A percentile compares a stretch with the other conserved stretches of the same genome.
Conservation (phyloP, 2,113 vertebrate species). For the Zapus hudsonius region DNA sequence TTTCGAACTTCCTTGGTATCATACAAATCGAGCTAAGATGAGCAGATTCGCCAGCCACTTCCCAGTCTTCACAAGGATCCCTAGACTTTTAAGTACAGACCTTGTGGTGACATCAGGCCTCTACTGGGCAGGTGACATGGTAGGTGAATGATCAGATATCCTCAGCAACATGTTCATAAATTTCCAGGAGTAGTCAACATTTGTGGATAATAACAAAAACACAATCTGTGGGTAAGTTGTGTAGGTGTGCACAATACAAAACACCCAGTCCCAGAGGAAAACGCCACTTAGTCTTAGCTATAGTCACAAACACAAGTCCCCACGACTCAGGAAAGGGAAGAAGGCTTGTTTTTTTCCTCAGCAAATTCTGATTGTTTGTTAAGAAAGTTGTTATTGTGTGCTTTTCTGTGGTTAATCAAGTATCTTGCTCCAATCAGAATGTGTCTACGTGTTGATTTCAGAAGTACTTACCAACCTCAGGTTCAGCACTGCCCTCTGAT, state of each 20-base stretch:
- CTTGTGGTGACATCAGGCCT: not conserved
- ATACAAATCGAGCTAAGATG: conserved; percentile 26
- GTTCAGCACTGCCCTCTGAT: not conserved
- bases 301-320: conserved; percentile 58
- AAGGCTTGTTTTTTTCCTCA: conserved; percentile 74
- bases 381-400: conserved; percentile 73
- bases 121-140: not conserved
- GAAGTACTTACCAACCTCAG: not conserved
- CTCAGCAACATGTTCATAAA: not conserved
- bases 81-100: not conserved
- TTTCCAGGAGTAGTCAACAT: conserved; percentile 63
- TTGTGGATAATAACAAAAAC: not conserved
- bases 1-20: conserved; percentile 55
- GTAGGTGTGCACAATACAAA: conserved; percentile 49
- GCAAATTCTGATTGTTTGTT: conserved; percentile 70
- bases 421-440: conserved; percentile 70
- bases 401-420: conserved; percentile 68
- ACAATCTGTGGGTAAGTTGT: conserved; percentile 75
- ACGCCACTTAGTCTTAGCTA: conserved; percentile 65
- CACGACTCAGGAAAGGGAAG: conserved; percentile 81
- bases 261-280: conserved; percentile 72
- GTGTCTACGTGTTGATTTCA: conserved; percentile 37
- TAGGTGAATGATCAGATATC: not conserved
- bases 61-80: not conserved
- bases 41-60: not conserved